These are phyloP conservation scores for Bungarus multicinctus DNA, from an alignment of 2,113 vertebrate species.

Conservation along the genomic window DNA sequence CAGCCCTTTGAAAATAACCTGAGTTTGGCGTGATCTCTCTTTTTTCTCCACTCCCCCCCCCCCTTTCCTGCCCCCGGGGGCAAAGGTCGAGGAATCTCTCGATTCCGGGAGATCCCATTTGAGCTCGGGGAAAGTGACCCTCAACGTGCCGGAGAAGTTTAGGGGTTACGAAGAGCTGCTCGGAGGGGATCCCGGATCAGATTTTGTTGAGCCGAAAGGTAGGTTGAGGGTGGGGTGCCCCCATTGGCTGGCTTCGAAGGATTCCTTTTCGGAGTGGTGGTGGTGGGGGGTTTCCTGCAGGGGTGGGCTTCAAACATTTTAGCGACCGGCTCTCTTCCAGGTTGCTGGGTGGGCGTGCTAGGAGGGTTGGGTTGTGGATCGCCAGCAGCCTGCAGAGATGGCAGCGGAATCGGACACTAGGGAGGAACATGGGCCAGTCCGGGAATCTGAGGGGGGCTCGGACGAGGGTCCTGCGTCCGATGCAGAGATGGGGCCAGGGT, in stretches of 20 bases:
- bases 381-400: no score
- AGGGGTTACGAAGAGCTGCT: constrained; percentile 66
- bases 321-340: no score
- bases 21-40: not conserved
- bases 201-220: constrained; percentile 71
- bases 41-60: not conserved
- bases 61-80: not conserved
- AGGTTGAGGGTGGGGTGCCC: constrained; percentile 24
- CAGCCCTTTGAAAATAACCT: not conserved
- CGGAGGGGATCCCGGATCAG: constrained; percentile 40
- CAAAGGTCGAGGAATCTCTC: constrained; percentile 26
- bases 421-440: no score
- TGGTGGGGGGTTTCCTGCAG: not conserved
- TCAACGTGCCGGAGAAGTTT: constrained; percentile 47
- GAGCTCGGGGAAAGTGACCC: not conserved
- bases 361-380: no score
- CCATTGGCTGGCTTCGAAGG: not conserved
- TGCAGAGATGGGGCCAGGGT: no score
- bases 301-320: no score
- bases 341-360: no score
- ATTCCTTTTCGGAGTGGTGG: not conserved
- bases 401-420: no score
- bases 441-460: no score
- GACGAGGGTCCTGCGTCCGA: no score
- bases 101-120: not conserved